Base-by-base conservation (phyloP, 2,797 vertebrate species). In the Coregonus suidteri region DNA sequence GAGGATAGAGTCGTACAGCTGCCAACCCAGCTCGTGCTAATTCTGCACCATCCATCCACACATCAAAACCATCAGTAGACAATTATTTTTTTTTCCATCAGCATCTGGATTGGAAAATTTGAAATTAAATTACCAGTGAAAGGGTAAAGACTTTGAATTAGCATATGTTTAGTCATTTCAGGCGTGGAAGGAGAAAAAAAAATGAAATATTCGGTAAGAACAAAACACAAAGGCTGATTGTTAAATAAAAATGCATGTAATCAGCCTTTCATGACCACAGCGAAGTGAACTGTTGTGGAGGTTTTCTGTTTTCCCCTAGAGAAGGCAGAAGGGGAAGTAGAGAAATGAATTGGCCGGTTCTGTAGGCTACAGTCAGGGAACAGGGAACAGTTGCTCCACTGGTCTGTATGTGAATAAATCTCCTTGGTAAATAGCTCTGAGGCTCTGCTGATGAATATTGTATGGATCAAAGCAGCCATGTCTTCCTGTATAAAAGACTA, bases 381-480 rank as follows among this genome's bases (percentile, higher is more conserved):
- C 91, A 91, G 90, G 89, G 86, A 92, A 93, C 90, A 92, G 91
- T 81, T 81, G 83, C 84, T 93, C 91, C 88, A 91, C 93, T 91
- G 41, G 41, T 47, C 41, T 47, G 93, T 93, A 92, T 93, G 92
- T 89, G 93, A 93, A 94, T 92, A 93, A 94, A 94, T 95, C 92
- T 94, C 92, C 91, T 91, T 75, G 83, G 94, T 91, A 94, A 95
- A 96, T 94, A 93, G 93, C 94, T 95, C 88, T 88, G 91, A 96
- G 95, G 95, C 93, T 93, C 92, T 91, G 95, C 56, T 62, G 56
- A 25, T n/a, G 56, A 62, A 62, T 95, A 95, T 88, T 94, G 95
- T 89, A 93, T 91, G 93, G 95, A 97, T 96, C 95, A 96, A 96
- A 95, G 94, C 95, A 95, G 90, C 89, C 93, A 92, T 94, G 95